Evolutionary conservation across 2,888 invertebrate genomes (phyloP), one percentile per base, ranked within the genome.

Genomic region (Morpho helenor): DNA sequence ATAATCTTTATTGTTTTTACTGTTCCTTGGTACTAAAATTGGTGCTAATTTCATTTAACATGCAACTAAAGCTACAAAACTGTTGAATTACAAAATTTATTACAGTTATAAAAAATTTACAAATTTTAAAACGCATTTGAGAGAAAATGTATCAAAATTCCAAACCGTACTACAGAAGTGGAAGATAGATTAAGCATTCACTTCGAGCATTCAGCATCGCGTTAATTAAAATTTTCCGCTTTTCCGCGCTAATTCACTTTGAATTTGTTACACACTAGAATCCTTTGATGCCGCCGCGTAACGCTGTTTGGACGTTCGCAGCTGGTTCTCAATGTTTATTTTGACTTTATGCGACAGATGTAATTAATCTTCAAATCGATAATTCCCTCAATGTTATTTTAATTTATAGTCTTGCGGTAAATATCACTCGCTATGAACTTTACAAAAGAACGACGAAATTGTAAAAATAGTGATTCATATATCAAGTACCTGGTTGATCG

Each of bases 201-300:
- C 43, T 49, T 55, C 16, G 42, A 54, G 48, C 45, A 49, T 53
- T 59, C 48, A 46, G 47, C 51, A 52, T 54, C 22, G 44, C 40
- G 51, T 45, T 57, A 59, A 62, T 59, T 59, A 59, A 62, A 59
- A 54, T 62, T 52, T 59, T 62, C 46, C 59, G 52, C 59, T 23
- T 54, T 49, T 59, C 59, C 56, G 53, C 59, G 43, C 50, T 61
- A 59, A 59, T 56, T 59, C 52, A 61, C 53, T 61, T 56, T 53
- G 50, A 59, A 58, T 55, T 58, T 52, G 50, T 53, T 54, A 56
- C 52, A 58, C 43, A 49, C 49, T 51, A 31, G n/a, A 39, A 53
- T 59, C 59, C 53, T 59, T 61, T 59, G 61, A 59, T 56, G 49
- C 59, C 53, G 48, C 48, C 16, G 52, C 52, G 41, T 47, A 43